Conservation (phyloP, 2,797 vertebrate genomes). For the Eidolon dupreanum region DNA sequence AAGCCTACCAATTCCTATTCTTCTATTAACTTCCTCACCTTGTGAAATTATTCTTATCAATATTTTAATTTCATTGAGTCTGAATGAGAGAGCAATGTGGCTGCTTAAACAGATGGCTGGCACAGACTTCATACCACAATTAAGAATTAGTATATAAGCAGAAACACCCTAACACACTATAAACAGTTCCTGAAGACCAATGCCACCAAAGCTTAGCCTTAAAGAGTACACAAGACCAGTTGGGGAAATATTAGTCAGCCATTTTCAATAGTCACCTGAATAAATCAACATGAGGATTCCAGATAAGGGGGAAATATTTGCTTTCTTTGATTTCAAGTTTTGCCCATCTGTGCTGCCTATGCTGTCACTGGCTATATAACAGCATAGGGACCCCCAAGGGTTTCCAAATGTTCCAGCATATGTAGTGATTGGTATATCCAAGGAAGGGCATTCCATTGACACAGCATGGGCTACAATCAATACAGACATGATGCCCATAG, state of each 20-base stretch:
- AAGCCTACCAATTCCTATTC: not conserved
- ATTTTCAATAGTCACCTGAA: slow-evolving; percentile 15
- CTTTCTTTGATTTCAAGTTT: slow-evolving; percentile 54
- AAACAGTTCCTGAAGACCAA: slow-evolving; percentile 47
- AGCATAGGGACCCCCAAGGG: slow-evolving; percentile 14
- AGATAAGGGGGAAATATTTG: not conserved
- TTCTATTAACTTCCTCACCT: slow-evolving; percentile 55
- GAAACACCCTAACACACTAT: slow-evolving; percentile 21
- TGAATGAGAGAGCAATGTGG: slow-evolving; percentile 49
- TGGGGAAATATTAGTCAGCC: not conserved
- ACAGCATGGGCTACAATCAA: slow-evolving; percentile 57
- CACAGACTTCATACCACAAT: slow-evolving; percentile 65
- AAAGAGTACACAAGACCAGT: not conserved
- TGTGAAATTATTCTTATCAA: slow-evolving; percentile 69
- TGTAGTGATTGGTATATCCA: slow-evolving; percentile 41
- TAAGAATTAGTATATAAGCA: slow-evolving; percentile 64
- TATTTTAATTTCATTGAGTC: slow-evolving; percentile 78
- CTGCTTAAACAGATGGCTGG: slow-evolving; percentile 77
- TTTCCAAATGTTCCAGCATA: slow-evolving; percentile 74
- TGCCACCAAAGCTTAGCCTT: not conserved
- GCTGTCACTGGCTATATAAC: slow-evolving; percentile 53
- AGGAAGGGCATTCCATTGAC: slow-evolving; percentile 72
- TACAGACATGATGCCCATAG: not conserved
- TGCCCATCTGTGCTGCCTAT: slow-evolving; percentile 61
- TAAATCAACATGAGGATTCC: not conserved